Percentiles rank a stretch among this genome's conserved stretches.
These are phyloP conservation scores for Hedya salicella DNA, from an alignment of 2,888 invertebrate genomes.

Conservation along the genomic window DNA sequence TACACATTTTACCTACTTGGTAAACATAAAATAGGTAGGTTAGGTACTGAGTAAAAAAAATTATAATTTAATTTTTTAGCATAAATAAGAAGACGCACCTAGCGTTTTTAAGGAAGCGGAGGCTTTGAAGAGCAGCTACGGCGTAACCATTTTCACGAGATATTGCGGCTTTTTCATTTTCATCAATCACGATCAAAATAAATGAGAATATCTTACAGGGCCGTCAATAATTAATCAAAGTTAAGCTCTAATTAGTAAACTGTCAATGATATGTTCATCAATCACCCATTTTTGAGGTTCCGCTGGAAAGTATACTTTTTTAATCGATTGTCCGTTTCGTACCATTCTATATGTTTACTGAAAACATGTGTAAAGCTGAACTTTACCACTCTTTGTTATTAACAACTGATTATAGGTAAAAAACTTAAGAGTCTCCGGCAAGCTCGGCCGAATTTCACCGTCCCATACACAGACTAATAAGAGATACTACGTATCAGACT, in stretches of 20 bases:
- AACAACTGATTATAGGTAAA: no score
- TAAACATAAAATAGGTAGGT: no score
- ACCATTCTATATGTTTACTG: no score
- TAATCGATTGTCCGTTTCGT: background rate
- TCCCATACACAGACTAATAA: no score
- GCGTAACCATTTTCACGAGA: slow-evolving; percentile 2
- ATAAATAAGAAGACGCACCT: background rate
- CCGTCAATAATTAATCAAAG: slow-evolving; percentile 39
- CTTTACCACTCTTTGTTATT: no score
- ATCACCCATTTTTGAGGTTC: slow-evolving; percentile 25
- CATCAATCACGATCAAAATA: slow-evolving; percentile 31
- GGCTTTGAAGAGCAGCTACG: background rate
- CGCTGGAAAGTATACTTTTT: background rate
- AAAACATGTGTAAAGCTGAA: no score
- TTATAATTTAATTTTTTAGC: no score
- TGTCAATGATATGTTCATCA: slow-evolving; percentile 36
- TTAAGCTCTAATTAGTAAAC: slow-evolving; percentile 36
- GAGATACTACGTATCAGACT: no score
- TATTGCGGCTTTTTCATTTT: slow-evolving; percentile 22
- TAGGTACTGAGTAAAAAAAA: no score
- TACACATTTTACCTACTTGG: no score
- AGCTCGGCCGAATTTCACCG: no score
- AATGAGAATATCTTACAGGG: slow-evolving; percentile 30
- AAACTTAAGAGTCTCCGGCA: no score
- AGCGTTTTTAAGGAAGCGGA: background rate